These are phyloP conservation scores for Leptoclinus maculatus DNA, from an alignment of 2,797 vertebrate genomes.

Conservation along the genomic window DNA sequence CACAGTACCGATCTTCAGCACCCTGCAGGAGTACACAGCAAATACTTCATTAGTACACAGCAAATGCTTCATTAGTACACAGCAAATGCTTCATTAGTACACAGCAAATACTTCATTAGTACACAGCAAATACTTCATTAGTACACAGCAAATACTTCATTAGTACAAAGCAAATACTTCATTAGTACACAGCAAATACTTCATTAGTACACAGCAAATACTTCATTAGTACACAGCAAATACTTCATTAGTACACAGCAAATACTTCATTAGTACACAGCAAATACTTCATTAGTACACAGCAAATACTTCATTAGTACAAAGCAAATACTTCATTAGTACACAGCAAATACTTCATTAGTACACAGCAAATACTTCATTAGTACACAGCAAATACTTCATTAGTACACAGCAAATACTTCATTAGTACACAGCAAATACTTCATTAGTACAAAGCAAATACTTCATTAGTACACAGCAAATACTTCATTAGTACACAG, in stretches of 20 bases:
- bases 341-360: no score
- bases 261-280: not conserved
- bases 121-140: no score
- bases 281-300: not conserved
- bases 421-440: not conserved
- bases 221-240: not conserved
- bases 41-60: not conserved
- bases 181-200: not conserved
- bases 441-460: not conserved
- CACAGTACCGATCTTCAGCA: slow-evolving; percentile 90
- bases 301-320: no score
- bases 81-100: no score
- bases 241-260: not conserved
- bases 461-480: not conserved
- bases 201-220: not conserved
- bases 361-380: not conserved
- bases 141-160: not conserved
- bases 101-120: not conserved
- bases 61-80: not conserved
- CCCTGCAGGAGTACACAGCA: slow-evolving; percentile 74
- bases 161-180: not conserved
- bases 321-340: not conserved
- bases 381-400: not conserved
- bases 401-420: not conserved
- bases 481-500: not conserved